Conservation (phyloP, 2,113 vertebrate genomes). For the Lutjanus erythropterus region DNA sequence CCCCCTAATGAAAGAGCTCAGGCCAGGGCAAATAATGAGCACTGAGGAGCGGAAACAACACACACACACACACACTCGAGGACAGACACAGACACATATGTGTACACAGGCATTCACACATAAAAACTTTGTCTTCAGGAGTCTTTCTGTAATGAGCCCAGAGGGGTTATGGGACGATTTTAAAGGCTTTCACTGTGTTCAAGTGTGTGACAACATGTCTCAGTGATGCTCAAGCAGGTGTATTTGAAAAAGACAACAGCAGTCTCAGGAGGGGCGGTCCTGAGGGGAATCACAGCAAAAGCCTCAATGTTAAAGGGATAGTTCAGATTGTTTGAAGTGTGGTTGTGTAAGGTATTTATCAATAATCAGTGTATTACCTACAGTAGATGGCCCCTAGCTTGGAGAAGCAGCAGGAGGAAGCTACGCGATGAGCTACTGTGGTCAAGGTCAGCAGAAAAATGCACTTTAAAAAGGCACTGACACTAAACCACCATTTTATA, state of each 20-base stretch:
- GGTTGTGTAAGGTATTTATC: no score
- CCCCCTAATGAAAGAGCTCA: conserved; percentile 82
- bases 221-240: conserved; percentile 43
- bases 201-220: conserved; percentile 57
- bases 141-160: conserved; percentile 72
- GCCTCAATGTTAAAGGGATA: background rate
- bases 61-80: conserved; percentile 42
- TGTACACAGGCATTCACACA: conserved; percentile 42
- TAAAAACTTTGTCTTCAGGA: conserved; percentile 47
- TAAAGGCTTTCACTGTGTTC: conserved; percentile 47
- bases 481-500: no score
- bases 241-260: conserved; percentile 15
- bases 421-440: no score
- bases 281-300: background rate
- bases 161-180: conserved; percentile 50
- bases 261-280: background rate
- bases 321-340: no score
- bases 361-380: no score
- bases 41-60: conserved; percentile 58
- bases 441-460: no score
- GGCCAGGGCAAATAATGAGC: conserved; percentile 76
- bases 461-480: no score
- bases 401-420: no score
- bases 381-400: no score
- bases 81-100: conserved; percentile 10